Evolutionary conservation across 2,888 invertebrate genomes (phyloP), one percentile per base, ranked within the genome.

Genomic region (Caenorhabditis doughertyi): DNA sequence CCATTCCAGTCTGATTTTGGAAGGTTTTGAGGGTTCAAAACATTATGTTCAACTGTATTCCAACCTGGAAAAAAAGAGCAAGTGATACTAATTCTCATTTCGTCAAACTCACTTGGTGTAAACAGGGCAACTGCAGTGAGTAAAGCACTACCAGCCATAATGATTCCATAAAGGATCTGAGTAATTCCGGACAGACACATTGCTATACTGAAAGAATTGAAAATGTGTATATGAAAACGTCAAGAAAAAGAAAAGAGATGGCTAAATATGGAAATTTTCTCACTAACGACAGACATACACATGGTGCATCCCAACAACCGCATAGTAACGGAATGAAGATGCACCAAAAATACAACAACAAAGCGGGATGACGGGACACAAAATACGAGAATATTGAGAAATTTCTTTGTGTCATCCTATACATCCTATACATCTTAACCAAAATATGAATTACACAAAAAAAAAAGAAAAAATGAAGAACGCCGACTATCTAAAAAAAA

Each of bases 171-270:
- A 13, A 88, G 23, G 39, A 87, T 85, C 51, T 88, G 88, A 0
- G 84, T 84, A 18, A 87, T 58, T 23, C 82, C 80, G n/a, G 86
- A 85, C 13, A 85, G 71, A 70, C 86, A 86, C 85, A 84, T 84
- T 47, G 44, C 8, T 18, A 47, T 5, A 47, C 39, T 47, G 35
- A 42, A 62, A 56, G 13, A 32, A 67, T 35, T 39, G 7, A 21
- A 2, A 39, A 49, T 11, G 13, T 42, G 16, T 11, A 16, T 25
- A 9, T 56, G 32, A 55, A 56, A 65, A 32, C 2, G 21, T 35
- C 8, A 53, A 5, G 18, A 53, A 27, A 58, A 39, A 25, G 21
- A 13, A 21, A 39, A 11, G 11, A n/a, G n/a, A n/a, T 18, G 25
- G 39, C 72, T 62, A 53, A 47, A 74, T 65, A 71, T 60, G 60